These are phyloP conservation scores for Potorous gilbertii DNA, from an alignment of 2,797 vertebrate species.

Conservation along the genomic window DNA sequence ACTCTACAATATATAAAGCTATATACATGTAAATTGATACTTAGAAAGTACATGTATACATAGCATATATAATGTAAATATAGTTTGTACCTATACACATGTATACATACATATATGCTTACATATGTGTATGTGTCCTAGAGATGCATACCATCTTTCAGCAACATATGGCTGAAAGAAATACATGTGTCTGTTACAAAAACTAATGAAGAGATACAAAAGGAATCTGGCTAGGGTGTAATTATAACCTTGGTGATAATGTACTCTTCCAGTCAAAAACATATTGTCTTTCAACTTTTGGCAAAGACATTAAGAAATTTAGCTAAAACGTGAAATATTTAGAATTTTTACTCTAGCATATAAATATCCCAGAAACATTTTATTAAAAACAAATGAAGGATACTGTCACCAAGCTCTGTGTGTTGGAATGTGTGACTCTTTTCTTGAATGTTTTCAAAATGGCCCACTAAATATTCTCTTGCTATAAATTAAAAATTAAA, in stretches of 20 bases:
- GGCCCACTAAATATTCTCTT: not conserved
- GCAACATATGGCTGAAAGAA: not conserved
- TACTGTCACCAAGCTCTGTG: constrained; percentile 68
- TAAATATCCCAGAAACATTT: constrained; percentile 70
- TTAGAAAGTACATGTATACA: not conserved
- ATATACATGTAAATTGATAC: not conserved
- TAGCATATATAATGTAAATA: not conserved
- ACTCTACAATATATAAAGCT: not conserved
- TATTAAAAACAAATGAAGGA: constrained; percentile 72
- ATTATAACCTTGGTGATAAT: constrained; percentile 42
- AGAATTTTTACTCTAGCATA: constrained; percentile 63
- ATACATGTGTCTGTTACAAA: not conserved
- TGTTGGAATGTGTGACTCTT: constrained; percentile 62
- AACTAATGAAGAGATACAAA: not conserved
- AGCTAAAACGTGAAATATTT: constrained; percentile 22
- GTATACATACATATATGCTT: not conserved
- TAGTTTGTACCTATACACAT: not conserved
- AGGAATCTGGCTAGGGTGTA: not conserved
- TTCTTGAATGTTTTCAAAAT: constrained; percentile 28
- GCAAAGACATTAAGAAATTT: constrained; percentile 60
- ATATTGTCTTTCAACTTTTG: constrained; percentile 51
- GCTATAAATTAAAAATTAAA: not conserved
- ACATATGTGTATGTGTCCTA: not conserved
- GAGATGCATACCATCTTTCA: not conserved
- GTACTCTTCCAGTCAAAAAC: constrained; percentile 37